These are phyloP conservation scores for Drosophila kurseongensis DNA, from an alignment of 1,140 invertebrate species.

Conservation along the genomic window DNA sequence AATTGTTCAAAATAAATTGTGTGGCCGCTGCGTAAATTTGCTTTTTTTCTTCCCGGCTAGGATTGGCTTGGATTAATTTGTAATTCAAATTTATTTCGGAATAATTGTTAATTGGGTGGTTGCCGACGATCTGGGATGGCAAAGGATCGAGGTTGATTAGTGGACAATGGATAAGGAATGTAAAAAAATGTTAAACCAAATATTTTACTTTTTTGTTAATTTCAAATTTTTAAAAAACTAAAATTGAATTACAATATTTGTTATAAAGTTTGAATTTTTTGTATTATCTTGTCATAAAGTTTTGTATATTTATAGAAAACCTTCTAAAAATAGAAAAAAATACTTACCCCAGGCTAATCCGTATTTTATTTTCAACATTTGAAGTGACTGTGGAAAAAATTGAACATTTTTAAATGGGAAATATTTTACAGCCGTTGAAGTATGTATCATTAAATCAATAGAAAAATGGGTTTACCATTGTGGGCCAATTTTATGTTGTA, in stretches of 20 bases:
- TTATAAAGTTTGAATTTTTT: no score
- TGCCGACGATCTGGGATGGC: constrained; percentile 33
- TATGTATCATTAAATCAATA: constrained; percentile 26
- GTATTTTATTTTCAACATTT: neutral
- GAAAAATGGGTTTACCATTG: constrained; percentile 1
- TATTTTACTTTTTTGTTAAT: no score
- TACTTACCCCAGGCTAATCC: neutral
- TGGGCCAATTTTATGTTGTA: neutral
- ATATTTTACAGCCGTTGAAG: constrained; percentile 10
- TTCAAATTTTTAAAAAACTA: no score
- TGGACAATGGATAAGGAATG: neutral
- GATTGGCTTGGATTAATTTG: constrained; percentile 71
- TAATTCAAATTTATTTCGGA: constrained; percentile 69
- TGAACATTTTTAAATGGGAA: neutral
- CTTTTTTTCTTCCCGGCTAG: constrained; percentile 13
- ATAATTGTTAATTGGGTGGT: constrained; percentile 46
- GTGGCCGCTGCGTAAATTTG: constrained; percentile 68
- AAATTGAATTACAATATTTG: no score
- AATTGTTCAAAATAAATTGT: constrained; percentile 75
- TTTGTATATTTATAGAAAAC: no score
- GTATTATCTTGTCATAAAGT: no score
- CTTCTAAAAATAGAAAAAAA: neutral
- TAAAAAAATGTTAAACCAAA: neutral
- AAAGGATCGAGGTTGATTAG: constrained; percentile 9
- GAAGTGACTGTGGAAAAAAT: neutral